Evolutionary conservation across 2,113 vertebrate genomes (phyloP).

Genomic region (Micronycteris hirsuta): DNA sequence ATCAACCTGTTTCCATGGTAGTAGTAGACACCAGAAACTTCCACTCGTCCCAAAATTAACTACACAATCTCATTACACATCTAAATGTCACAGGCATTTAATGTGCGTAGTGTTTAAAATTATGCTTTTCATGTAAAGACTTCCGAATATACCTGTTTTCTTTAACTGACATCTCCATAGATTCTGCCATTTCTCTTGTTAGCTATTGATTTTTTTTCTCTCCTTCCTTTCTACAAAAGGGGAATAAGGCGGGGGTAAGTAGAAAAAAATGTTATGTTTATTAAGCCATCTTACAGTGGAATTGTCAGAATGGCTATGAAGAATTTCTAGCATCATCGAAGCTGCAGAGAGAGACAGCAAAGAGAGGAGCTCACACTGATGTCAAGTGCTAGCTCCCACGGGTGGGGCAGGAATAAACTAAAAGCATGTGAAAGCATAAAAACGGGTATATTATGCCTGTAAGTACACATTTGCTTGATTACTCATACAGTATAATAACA

Average conservation of each 20-base stretch:
- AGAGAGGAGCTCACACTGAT: constrained; percentile 75
- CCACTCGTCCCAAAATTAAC: neutral
- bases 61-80: neutral
- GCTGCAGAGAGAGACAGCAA: constrained; percentile 78
- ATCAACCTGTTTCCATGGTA: neutral
- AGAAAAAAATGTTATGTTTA: constrained; percentile 79
- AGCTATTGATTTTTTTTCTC: constrained; percentile 73
- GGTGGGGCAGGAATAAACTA: constrained; percentile 71
- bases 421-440: constrained; percentile 74
- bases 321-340: constrained; percentile 79
- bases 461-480: constrained; percentile 42
- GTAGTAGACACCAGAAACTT: neutral
- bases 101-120: neutral
- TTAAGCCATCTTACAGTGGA: constrained; percentile 82
- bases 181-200: constrained; percentile 44
- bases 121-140: neutral
- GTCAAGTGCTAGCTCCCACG: constrained; percentile 79
- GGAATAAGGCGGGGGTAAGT: constrained; percentile 54
- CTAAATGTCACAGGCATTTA: neutral
- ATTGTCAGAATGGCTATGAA: constrained; percentile 80
- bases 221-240: constrained; percentile 67
- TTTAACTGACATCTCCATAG: constrained; percentile 18
- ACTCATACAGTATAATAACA: neutral
- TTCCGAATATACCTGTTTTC: constrained; percentile 24
- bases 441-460: constrained; percentile 60